These are phyloP conservation scores for Coenobita brevimanus DNA, from an alignment of 1,140 invertebrate species.

Conservation along the genomic window DNA sequence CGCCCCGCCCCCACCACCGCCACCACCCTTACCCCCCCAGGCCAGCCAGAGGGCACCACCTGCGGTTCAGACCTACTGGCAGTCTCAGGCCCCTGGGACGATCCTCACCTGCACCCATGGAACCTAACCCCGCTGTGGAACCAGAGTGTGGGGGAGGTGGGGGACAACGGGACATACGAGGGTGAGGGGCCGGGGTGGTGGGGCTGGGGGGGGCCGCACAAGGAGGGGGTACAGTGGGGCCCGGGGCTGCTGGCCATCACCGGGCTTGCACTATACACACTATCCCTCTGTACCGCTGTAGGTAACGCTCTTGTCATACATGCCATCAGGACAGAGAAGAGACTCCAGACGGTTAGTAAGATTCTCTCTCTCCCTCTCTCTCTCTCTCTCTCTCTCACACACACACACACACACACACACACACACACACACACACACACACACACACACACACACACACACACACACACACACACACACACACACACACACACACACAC, in stretches of 20 bases:
- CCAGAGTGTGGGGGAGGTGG: neutral
- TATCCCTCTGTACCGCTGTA: conserved; percentile 74
- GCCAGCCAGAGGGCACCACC: too few relatives aligned
- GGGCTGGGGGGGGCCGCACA: neutral
- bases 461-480: too few relatives aligned
- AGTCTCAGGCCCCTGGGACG: too few relatives aligned
- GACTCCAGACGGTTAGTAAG: conserved; percentile 75
- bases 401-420: neutral
- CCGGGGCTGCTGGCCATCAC: conserved; percentile 70
- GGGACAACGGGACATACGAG: conserved; percentile 16
- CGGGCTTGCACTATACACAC: conserved; percentile 72
- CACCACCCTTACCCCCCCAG: too few relatives aligned
- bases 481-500: too few relatives aligned
- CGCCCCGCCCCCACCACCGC: too few relatives aligned
- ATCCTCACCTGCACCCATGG: neutral
- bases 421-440: too few relatives aligned
- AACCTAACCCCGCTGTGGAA: neutral
- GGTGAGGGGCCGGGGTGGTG: neutral
- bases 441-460: too few relatives aligned
- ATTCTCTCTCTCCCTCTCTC: conserved; percentile 51
- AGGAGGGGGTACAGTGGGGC: conserved; percentile 31
- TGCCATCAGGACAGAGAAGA: conserved; percentile 75
- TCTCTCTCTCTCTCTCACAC: neutral
- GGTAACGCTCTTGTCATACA: conserved; percentile 76
- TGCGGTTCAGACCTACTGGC: too few relatives aligned